Evolutionary conservation across 2,888 invertebrate genomes (phyloP), one percentile per base, ranked within the genome.

Genomic region (Ectemnius lituratus): DNA sequence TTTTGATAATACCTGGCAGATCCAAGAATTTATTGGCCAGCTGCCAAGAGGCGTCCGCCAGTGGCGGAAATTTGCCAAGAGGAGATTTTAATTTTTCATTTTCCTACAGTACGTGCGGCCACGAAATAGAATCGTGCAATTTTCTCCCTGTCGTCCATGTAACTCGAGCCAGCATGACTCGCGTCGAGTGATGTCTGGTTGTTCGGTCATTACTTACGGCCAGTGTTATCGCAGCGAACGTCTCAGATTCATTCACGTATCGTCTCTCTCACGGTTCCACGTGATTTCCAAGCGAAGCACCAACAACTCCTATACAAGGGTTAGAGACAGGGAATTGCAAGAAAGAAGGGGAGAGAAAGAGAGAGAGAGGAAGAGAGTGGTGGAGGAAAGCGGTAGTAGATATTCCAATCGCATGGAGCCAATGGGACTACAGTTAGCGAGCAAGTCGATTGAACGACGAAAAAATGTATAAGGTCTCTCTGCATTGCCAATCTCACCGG

Each of bases 391-490:
- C 81, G 83, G 70, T 78, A 84, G 78, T 87, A 85, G 86, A 88
- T 85, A 85, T 85, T 84, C 81, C 84, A 83, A 86, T 86, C 85
- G 82, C 84, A 80, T 80, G 79, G 73, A 85, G 82, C 86, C 87
- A 87, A 88, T 79, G 84, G 75, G 67, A 73, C 75, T 78, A 75
- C 75, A 76, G 75, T 80, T 76, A 82, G 81, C 76, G 62, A 70
- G 70, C 70, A 57, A 56, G 71, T 58, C 57, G 67, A 66, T 65
- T 75, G 77, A 78, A 85, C 81, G 78, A 84, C 65, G 70, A 71
- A 66, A 81, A 74, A 80, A 78, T 75, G 68, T 78, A 59, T 68
- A 64, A 65, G 57, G 67, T 16, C 52, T 16, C 52, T 5, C 16
- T 16, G 14, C 14, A 52, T 52, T 16, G 52, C 16, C 14, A 47